Evolutionary conservation across 2,888 invertebrate genomes (phyloP).

Genomic region (Apoderus coryli): DNA sequence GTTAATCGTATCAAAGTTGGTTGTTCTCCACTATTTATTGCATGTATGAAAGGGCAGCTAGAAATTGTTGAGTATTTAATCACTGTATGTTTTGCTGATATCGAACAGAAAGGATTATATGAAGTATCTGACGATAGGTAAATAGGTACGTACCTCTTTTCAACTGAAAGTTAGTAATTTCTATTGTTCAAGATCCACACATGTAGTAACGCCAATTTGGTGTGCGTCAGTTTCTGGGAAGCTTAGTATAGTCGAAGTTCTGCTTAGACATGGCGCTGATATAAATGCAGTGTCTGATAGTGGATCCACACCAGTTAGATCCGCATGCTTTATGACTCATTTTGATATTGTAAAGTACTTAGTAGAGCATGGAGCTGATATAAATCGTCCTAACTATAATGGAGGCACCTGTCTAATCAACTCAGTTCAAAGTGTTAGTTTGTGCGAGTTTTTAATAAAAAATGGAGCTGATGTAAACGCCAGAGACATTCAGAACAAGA

Average conservation of each 20-base stretch:
- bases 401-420: conserved; percentile 91
- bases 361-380: conserved; percentile 67
- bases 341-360: conserved; percentile 63
- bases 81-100: conserved; percentile 63
- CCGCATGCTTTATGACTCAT: conserved; percentile 88
- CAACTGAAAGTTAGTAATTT: background rate
- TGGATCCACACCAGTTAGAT: conserved; percentile 78
- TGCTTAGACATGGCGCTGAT: conserved; percentile 66
- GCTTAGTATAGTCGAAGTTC: conserved; percentile 57
- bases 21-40: conserved; percentile 69
- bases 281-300: conserved; percentile 80
- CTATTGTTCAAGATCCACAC: conserved; percentile 44
- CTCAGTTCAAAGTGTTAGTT: conserved; percentile 70
- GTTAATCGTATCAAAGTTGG: conserved; percentile 56
- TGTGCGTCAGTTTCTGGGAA: conserved; percentile 81
- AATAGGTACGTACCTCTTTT: conserved; percentile 2
- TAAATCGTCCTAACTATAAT: conserved; percentile 72
- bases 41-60: conserved; percentile 63
- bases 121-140: conserved; percentile 69
- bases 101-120: conserved; percentile 75
- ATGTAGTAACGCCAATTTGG: conserved; percentile 82
- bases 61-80: conserved; percentile 79
- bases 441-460: conserved; percentile 65
- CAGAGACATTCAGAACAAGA: conserved; percentile 76
- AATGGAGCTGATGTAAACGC: conserved; percentile 78